A percentile compares a stretch with the other conserved stretches of the same genome.
Conservation (phyloP, 1,140 invertebrate genomes). For the Hypothenemus hampei region DNA sequence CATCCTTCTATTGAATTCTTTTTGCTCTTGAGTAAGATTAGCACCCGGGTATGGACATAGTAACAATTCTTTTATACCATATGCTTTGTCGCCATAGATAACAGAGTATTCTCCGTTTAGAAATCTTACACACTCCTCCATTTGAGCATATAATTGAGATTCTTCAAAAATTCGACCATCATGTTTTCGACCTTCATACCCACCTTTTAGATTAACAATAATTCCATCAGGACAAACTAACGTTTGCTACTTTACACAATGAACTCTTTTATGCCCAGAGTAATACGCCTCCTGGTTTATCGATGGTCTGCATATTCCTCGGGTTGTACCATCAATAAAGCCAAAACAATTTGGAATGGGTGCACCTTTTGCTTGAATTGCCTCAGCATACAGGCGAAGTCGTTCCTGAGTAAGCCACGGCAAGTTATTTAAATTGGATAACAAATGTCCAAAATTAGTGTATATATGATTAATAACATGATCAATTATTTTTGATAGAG, state of each 20-base stretch:
- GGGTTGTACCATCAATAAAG: constrained; percentile 30
- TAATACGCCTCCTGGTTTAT: constrained; percentile 29
- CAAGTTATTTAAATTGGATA: no score
- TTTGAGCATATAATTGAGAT: constrained; percentile 16
- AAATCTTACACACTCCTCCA: constrained; percentile 4
- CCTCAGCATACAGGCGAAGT: not conserved
- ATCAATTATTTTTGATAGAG: no score
- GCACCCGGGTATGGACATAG: constrained; percentile 8
- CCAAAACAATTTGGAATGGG: constrained; percentile 24
- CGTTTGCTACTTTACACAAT: constrained; percentile 30
- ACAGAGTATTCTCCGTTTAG: constrained; percentile 20
- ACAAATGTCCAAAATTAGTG: no score
- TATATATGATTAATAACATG: no score
- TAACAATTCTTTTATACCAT: constrained; percentile 21
- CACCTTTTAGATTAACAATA: constrained; percentile 22
- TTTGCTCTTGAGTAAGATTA: constrained; percentile 5
- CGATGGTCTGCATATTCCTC: constrained; percentile 25
- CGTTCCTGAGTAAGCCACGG: not conserved
- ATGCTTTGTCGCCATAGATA: constrained; percentile 27
- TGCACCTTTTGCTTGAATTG: constrained; percentile 16
- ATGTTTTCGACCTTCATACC: constrained; percentile 26
- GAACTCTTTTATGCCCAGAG: constrained; percentile 29
- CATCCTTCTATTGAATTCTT: constrained; percentile 23
- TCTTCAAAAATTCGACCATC: constrained; percentile 29
- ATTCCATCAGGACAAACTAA: constrained; percentile 29